Base-by-base conservation (phyloP, 2,797 vertebrate species). In the Coranthus polyacanthus region DNA sequence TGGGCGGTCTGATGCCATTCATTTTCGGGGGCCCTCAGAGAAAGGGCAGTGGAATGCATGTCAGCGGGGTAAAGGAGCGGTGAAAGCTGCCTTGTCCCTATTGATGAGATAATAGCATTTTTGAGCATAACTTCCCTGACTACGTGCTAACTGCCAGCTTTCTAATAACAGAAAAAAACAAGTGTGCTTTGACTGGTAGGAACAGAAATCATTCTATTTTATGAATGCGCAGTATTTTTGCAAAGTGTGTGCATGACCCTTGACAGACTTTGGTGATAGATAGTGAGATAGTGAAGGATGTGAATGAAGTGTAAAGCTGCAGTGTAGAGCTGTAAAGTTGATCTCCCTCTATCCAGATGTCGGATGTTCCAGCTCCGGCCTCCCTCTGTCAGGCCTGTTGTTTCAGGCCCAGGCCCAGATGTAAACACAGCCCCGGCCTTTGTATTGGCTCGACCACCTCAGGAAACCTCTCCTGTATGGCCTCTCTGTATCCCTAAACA, bases 361-460 rank as follows among this genome's bases (percentile, higher is more conserved):
- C 88, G 72, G 90, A 88, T 88, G 84, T 89, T 91, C 71, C 75
- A 79, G 82, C 75, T 86, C 83, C 32, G 79, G 77, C 84, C 89
- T 88, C 89, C 90, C 82, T 87, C 88, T 62, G 87, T 87, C 90
- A 82, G 83, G 69, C 59, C 82, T 93, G 93, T 94, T 94, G 91
- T 93, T 93, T 93, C 92, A 94, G 93, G 91, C 93, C 72, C 18
- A 1, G 60, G 74, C 82, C 91, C 89, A 93, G 91, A 92, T 91
- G 86, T 92, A 93, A 94, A 94, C 93, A 94, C 88, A 86, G 73
- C 89, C 91, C 94, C 92, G 94, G 94, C 82, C 90, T 94, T 95
- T 95, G 94, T 94, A 93, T 88, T 74, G 81, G 75, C 82, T 89
- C 65, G 20, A 72, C 81, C 82, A 82, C 64, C 80, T 90, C 91